phyloP scores from a whole-genome alignment of 92 coral and sea anemone genomes.

The Phenganax stokvisi region DNA sequence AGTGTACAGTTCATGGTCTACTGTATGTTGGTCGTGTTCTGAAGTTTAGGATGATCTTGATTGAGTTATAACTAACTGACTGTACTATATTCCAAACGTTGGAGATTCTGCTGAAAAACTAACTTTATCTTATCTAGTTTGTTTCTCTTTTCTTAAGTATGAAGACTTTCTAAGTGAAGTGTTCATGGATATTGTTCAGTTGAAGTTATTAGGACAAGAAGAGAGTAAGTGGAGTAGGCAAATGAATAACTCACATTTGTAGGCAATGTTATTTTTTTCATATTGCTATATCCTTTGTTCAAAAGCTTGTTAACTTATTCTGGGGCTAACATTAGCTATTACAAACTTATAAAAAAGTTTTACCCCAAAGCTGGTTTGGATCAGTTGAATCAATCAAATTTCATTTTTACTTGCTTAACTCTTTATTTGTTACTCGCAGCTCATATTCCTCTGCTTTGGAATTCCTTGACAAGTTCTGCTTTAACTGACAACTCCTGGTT shows the following conservation, averaged over 20 bases:
- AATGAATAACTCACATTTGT: no score
- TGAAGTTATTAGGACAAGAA: background rate
- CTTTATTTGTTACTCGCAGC: background rate
- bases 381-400: background rate
- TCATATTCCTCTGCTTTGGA: conserved; percentile 14
- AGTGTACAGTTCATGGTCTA: background rate
- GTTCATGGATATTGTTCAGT: conserved; percentile 18
- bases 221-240: background rate
- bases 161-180: background rate
- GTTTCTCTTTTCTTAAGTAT: background rate
- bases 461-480: conserved; percentile 6
- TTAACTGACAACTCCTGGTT: conserved; percentile 11
- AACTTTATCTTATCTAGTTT: no score
- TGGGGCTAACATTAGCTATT: no score
- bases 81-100: no score
- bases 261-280: no score
- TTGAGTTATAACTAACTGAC: no score
- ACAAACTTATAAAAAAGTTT: background rate
- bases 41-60: no score
- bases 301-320: no score
- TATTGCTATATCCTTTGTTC: no score
- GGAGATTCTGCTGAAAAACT: no score
- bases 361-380: no score
- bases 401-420: background rate
- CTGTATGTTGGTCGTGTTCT: no score